phyloP scores from a whole-genome alignment of 2,797 vertebrate species.

The Babyrousa celebensis region DNA sequence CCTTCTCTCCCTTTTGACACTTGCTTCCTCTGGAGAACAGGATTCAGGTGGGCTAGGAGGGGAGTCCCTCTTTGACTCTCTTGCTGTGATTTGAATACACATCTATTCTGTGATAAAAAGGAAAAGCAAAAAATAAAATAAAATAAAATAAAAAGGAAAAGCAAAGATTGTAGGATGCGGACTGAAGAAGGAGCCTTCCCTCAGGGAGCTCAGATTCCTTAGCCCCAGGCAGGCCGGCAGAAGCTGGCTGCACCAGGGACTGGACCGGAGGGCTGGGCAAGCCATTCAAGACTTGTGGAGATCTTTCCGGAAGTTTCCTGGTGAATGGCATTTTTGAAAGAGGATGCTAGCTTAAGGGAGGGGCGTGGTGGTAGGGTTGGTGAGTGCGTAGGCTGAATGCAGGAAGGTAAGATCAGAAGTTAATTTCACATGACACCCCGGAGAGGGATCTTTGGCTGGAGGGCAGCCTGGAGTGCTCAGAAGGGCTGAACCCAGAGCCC shows the following conservation, averaged over 20 bases:
- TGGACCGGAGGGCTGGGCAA: too few species aligned
- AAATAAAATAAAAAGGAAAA: slow-evolving; percentile 57
- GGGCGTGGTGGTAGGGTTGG: neutral
- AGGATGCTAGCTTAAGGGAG: neutral
- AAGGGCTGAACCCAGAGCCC: neutral
- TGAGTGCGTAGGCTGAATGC: neutral
- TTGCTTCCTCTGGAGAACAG: neutral
- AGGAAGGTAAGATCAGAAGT: neutral
- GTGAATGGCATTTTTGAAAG: neutral
- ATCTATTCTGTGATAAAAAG: slow-evolving; percentile 9
- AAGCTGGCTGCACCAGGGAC: too few species aligned
- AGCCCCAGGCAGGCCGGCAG: too few species aligned
- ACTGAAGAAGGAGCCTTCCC: neutral
- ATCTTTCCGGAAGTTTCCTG: slow-evolving; percentile 8
- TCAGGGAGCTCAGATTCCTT: neutral
- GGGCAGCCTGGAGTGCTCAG: neutral
- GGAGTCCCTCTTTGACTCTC: neutral
- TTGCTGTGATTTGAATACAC: neutral
- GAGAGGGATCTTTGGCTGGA: neutral
- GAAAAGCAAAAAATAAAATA: neutral
- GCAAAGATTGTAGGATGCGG: neutral
- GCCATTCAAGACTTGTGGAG: neutral
- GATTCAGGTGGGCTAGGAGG: neutral
- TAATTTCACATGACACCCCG: neutral
- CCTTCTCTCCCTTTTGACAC: fast-evolving